Evolutionary conservation across 2,888 invertebrate genomes (phyloP).

Genomic region (Eupithecia dodoneata): DNA sequence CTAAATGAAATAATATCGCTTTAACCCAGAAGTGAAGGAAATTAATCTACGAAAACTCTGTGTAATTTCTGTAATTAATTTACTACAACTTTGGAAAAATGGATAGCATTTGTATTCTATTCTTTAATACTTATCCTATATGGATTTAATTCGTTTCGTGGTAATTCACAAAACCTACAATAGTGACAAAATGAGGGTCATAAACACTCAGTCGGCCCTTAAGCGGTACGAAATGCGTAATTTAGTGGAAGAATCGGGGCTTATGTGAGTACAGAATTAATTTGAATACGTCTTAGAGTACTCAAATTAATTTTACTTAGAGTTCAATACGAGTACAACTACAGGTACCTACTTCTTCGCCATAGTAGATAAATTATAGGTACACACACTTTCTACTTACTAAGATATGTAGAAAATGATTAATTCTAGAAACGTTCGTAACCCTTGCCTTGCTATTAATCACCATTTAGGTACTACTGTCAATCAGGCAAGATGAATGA

Average conservation of each 20-base stretch:
- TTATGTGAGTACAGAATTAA: not conserved
- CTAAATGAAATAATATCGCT: not conserved
- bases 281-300: no score
- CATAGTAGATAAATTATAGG: constrained; percentile 31
- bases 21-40: not conserved
- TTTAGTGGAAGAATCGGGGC: not conserved
- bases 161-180: not conserved
- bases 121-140: not conserved
- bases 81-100: not conserved
- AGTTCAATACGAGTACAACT: not conserved
- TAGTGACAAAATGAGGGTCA: not conserved
- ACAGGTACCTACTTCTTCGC: not conserved
- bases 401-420: constrained; percentile 39
- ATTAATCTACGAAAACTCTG: not conserved
- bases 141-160: not conserved
- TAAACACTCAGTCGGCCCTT: not conserved
- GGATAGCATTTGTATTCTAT: not conserved
- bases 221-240: not conserved
- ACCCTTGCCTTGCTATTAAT: constrained; percentile 44
- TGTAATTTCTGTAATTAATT: not conserved
- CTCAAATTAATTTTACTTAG: no score
- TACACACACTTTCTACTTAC: not conserved
- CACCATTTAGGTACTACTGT: constrained; percentile 38
- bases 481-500: constrained; percentile 37
- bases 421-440: constrained; percentile 44